These are phyloP conservation scores for Muraenolepis orangiensis DNA, from an alignment of 2,797 vertebrate genomes.

Conservation along the genomic window DNA sequence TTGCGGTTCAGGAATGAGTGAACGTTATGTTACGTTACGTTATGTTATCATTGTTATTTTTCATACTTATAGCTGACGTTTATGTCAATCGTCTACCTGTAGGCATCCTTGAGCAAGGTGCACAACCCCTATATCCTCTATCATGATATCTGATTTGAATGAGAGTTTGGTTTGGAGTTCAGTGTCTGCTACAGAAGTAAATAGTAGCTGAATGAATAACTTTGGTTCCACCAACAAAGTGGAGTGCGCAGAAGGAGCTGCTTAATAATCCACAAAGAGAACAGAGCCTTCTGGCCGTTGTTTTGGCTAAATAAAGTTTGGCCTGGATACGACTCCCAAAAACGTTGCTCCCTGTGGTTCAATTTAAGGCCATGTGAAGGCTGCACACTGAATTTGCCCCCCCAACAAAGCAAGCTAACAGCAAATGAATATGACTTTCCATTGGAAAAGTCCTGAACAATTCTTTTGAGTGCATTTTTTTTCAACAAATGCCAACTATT, in stretches of 20 bases:
- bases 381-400: background rate
- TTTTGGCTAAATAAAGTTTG: background rate
- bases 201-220: too few relatives aligned
- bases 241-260: background rate
- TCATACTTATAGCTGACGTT: too few relatives aligned
- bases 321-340: background rate
- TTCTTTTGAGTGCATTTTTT: constrained; percentile 42
- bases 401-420: background rate
- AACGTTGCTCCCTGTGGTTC: background rate
- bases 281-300: background rate
- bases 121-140: too few relatives aligned
- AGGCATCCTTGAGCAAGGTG: too few relatives aligned
- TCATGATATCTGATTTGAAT: too few relatives aligned
- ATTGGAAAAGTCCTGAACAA: constrained; percentile 27
- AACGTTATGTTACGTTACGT: too few relatives aligned
- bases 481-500: constrained; percentile 35
- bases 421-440: constrained; percentile 13
- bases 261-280: background rate
- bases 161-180: too few relatives aligned
- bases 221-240: too few relatives aligned
- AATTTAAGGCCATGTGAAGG: background rate
- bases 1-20: too few relatives aligned
- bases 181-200: too few relatives aligned
- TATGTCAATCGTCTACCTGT: too few relatives aligned
- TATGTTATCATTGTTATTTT: too few relatives aligned